Evolutionary conservation across 2,888 invertebrate species (phyloP).

Genomic region (Notocelia uddmanniana): DNA sequence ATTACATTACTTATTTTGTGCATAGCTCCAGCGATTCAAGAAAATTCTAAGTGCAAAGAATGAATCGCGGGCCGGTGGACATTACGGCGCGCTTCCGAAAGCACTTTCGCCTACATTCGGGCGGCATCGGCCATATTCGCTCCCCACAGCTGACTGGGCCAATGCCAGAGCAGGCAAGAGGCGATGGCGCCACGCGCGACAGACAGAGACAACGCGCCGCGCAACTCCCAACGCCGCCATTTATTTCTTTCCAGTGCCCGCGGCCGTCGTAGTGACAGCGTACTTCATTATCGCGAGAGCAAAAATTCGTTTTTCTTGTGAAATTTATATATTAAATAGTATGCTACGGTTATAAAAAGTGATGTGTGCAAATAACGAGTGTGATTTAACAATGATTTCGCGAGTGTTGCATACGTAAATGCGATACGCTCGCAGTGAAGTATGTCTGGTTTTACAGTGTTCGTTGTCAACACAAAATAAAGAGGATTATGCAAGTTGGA

Average conservation of each 20-base stretch:
- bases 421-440: conserved; percentile 60
- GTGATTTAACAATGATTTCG: conserved; percentile 62
- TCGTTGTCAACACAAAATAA: conserved; percentile 82
- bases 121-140: conserved; percentile 70
- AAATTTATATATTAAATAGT: conserved; percentile 75
- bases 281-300: conserved; percentile 71
- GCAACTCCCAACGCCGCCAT: conserved; percentile 77
- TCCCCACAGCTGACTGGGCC: conserved; percentile 82
- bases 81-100: conserved; percentile 70
- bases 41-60: conserved; percentile 54
- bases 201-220: conserved; percentile 63
- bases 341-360: conserved; percentile 65
- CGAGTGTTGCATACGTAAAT: conserved; percentile 42
- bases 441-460: conserved; percentile 76
- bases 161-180: conserved; percentile 66
- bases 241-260: conserved; percentile 81
- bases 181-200: conserved; percentile 51
- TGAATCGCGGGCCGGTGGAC: conserved; percentile 45
- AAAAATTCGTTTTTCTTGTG: conserved; percentile 74
- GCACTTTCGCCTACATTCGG: conserved; percentile 81
- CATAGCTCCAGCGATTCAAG: conserved; percentile 50
- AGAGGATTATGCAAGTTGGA: conserved; percentile 83
- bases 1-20: conserved; percentile 48
- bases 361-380: conserved; percentile 60
- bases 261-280: conserved; percentile 80